Percentiles rank a stretch among this genome's conserved stretches.
These are phyloP conservation scores for Cyanocitta stelleri DNA, from an alignment of 2,113 vertebrate species.

Conservation along the genomic window DNA sequence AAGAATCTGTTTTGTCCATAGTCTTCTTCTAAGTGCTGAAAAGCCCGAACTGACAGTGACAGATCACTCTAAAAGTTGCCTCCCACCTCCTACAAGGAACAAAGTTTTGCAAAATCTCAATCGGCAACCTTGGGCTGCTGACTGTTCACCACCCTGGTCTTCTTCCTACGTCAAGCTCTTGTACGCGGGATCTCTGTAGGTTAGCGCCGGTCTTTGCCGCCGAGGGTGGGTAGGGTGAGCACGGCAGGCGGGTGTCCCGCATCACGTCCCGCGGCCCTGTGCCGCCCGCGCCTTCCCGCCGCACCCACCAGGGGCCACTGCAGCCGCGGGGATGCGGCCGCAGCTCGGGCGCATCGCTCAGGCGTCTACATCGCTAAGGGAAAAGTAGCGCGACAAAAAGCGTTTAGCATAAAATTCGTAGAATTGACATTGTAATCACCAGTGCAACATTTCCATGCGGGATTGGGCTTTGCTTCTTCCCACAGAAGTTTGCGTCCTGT, in stretches of 20 bases:
- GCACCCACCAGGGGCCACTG: constrained; percentile 33
- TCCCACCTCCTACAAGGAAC: background rate
- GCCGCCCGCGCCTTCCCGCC: background rate
- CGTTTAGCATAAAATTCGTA: fast-evolving
- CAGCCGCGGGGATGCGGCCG: background rate
- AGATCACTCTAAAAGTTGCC: background rate
- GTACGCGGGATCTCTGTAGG: fast-evolving
- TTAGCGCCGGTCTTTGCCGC: fast-evolving
- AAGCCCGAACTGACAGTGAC: background rate
- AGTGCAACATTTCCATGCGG: background rate
- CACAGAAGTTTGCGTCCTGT: background rate
- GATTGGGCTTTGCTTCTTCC: background rate
- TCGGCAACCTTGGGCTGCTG: fast-evolving
- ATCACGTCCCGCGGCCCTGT: background rate
- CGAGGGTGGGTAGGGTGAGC: background rate
- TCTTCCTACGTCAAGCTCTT: fast-evolving
- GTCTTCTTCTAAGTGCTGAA: background rate
- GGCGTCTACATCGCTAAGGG: fast-evolving
- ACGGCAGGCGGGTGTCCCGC: fast-evolving
- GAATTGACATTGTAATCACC: background rate
- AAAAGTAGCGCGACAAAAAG: fast-evolving
- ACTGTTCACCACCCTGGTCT: fast-evolving
- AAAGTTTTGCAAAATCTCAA: background rate
- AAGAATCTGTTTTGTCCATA: background rate
- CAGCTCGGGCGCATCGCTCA: fast-evolving